Conservation (phyloP, 2,888 invertebrate genomes). For the Caenorhabditis plicata region DNA sequence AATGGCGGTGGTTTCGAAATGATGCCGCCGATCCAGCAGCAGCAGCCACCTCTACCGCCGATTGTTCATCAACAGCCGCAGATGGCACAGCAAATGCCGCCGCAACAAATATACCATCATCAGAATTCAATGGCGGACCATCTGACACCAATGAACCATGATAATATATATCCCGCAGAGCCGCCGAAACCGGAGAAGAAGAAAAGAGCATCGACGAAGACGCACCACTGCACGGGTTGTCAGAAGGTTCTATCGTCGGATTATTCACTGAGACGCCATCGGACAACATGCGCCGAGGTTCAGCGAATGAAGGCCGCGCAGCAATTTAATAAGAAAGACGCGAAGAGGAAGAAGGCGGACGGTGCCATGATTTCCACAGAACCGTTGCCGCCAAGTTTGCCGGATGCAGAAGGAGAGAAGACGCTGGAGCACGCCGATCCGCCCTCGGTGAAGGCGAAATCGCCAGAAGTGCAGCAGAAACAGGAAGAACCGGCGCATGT, state of each 20-base stretch:
- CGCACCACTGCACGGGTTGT: conserved; percentile 14
- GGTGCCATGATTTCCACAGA: too few species aligned
- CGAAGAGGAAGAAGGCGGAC: too few species aligned
- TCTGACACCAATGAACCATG: not conserved
- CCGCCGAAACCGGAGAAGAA: not conserved
- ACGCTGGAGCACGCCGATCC: too few species aligned
- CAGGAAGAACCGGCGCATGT: not conserved
- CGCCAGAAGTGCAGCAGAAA: not conserved
- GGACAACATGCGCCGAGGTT: conserved; percentile 9
- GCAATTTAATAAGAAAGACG: too few species aligned
- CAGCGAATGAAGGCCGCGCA: not conserved
- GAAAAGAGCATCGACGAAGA: too few species aligned
- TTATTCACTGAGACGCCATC: conserved; percentile 30
- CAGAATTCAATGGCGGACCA: not conserved
- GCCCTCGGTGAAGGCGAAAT: not conserved
- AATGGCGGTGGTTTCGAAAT: not conserved
- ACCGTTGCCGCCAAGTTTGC: not conserved
- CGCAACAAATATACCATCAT: not conserved
- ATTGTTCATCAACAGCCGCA: conserved; percentile 1
- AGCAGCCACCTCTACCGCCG: not conserved
- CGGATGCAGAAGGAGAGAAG: too few species aligned
- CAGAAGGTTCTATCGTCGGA: conserved; percentile 11
- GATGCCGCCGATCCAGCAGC: not conserved
- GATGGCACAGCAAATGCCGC: not conserved
- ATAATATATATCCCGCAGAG: not conserved